These are phyloP conservation scores for Melanophora roralis DNA, from an alignment of 2,888 invertebrate genomes.

Conservation along the genomic window DNA sequence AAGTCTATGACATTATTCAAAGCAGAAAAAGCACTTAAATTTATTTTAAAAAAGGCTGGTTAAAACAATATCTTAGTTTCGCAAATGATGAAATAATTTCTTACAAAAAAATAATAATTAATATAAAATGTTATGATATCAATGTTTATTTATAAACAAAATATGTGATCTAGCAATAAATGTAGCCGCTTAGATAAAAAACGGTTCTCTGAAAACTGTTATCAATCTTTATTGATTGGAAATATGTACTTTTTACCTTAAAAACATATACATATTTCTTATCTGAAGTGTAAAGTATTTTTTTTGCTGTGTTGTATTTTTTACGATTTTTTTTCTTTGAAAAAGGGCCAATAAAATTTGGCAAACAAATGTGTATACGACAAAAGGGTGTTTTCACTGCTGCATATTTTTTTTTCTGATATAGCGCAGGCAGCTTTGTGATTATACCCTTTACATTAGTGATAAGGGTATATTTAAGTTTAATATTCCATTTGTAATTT, in stretches of 20 bases:
- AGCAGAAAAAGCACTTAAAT: constrained; percentile 1
- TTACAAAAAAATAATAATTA: background rate
- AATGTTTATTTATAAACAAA: constrained; percentile 42
- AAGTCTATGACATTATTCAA: constrained; percentile 26
- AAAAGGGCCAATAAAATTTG: constrained; percentile 31
- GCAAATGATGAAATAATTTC: background rate
- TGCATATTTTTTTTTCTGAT: too few species aligned
- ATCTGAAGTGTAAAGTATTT: background rate
- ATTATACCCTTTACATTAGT: too few species aligned
- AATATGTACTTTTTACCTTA: constrained; percentile 25
- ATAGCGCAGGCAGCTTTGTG: too few species aligned
- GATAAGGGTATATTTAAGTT: too few species aligned
- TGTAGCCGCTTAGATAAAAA: constrained; percentile 1
- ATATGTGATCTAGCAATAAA: background rate
- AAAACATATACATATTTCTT: constrained; percentile 20
- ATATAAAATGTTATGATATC: constrained; percentile 16
- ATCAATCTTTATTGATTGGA: constrained; percentile 30
- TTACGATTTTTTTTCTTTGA: background rate
- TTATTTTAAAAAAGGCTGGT: constrained; percentile 17
- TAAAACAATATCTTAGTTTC: constrained; percentile 17
- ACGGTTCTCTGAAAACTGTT: constrained; percentile 6
- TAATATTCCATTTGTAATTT: too few species aligned
- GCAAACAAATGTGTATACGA: constrained; percentile 37
- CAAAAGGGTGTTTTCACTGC: too few species aligned
- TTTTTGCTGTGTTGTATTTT: background rate